phyloP scores from a whole-genome alignment of 1,140 invertebrate genomes.

The Cardiocondyla obscurior region DNA sequence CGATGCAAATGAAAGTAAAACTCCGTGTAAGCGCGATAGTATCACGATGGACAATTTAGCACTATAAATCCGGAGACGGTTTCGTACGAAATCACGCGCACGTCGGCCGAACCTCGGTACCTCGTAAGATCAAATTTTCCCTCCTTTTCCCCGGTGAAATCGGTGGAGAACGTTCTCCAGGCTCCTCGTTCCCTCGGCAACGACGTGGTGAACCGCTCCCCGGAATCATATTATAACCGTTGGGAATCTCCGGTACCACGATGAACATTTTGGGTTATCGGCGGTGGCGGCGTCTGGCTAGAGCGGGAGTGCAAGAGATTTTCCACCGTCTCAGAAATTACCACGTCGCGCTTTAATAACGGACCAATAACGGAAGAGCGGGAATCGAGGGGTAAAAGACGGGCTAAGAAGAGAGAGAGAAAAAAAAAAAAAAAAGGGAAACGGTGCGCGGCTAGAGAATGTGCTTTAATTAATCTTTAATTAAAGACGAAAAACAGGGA shows the following conservation, averaged over 20 bases:
- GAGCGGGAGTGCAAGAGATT: conserved; percentile 52
- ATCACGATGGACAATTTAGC: conserved; percentile 6
- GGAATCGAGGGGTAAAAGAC: conserved; percentile 10
- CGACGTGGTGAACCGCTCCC: background rate
- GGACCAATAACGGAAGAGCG: background rate
- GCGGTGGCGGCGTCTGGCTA: conserved; percentile 61
- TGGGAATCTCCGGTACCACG: conserved; percentile 44
- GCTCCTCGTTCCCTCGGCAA: background rate
- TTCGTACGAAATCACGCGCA: background rate
- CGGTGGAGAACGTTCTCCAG: background rate
- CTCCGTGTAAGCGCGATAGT: background rate
- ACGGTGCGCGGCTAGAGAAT: background rate
- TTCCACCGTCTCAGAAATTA: conserved; percentile 23
- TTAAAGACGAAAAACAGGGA: conserved; percentile 54
- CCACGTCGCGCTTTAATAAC: conserved; percentile 55
- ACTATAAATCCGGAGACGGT: background rate
- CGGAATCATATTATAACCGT: conserved; percentile 11
- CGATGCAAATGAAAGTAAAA: conserved; percentile 6
- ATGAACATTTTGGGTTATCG: conserved; percentile 54
- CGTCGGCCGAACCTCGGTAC: background rate
- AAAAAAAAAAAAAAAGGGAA: background rate
- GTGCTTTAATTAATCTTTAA: conserved; percentile 66
- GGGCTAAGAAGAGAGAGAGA: background rate
- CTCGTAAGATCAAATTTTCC: background rate
- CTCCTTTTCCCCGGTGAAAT: background rate